A percentile compares a stretch with the other conserved stretches of the same genome.
phyloP scores from a whole-genome alignment of 2,888 invertebrate genomes.

The Microctonus brassicae region DNA sequence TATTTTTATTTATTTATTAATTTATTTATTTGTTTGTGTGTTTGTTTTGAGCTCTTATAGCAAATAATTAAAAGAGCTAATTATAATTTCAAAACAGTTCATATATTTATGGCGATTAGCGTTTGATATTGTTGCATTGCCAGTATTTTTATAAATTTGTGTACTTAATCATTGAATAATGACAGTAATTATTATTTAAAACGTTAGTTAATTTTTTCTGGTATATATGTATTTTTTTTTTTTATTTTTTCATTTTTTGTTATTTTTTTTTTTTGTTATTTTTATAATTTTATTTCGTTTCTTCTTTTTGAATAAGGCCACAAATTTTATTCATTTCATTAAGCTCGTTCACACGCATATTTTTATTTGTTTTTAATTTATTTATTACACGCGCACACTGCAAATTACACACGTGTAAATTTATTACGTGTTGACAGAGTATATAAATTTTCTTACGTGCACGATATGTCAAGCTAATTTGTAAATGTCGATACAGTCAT shows the following conservation, averaged over 20 bases:
- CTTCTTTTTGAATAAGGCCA: slow-evolving; percentile 59
- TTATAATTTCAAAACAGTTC: not conserved
- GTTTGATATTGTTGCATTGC: slow-evolving; percentile 24
- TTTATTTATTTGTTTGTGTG: too few relatives aligned
- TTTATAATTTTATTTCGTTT: slow-evolving; percentile 52
- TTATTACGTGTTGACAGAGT: not conserved
- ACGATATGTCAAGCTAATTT: slow-evolving; percentile 15
- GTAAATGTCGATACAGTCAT: slow-evolving; percentile 9
- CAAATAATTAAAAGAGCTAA: not conserved
- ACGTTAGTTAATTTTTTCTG: slow-evolving; percentile 34
- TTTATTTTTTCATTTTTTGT: slow-evolving; percentile 47
- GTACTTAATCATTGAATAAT: not conserved
- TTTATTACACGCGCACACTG: not conserved
- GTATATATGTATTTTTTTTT: slow-evolving; percentile 35
- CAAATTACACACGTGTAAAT: not conserved
- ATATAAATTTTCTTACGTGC: slow-evolving; percentile 6
- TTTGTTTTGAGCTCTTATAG: slow-evolving; percentile 32
- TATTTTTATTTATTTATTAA: not conserved
- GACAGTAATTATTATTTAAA: slow-evolving; percentile 27
- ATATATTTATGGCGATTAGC: not conserved
- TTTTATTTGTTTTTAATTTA: slow-evolving; percentile 18
- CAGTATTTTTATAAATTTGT: slow-evolving; percentile 18
- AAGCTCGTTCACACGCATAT: slow-evolving; percentile 37
- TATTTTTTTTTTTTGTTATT: slow-evolving; percentile 46
- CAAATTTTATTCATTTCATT: slow-evolving; percentile 47